Conservation (phyloP, 2,797 vertebrate genomes). For the Schizothorax lantsangensis region DNA sequence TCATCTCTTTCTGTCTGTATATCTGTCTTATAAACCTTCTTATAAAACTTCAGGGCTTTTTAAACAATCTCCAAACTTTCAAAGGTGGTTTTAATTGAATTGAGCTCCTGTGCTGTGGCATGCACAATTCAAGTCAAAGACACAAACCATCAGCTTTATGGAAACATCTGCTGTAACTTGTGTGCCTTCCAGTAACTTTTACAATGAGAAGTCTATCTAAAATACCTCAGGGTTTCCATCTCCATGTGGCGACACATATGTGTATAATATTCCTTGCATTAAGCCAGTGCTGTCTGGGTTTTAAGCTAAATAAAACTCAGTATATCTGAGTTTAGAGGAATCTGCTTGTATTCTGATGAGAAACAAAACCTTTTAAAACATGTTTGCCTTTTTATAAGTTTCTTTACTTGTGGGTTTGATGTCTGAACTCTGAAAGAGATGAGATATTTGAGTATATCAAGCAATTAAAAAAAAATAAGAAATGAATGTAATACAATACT, state of each 20-base stretch:
- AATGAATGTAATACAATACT: background rate
- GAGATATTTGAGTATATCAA: background rate
- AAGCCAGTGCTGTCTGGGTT: background rate
- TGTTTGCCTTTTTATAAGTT: background rate
- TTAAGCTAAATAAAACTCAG: background rate
- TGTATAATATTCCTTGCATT: background rate
- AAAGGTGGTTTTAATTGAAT: background rate
- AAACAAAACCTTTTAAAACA: background rate
- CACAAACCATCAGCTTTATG: background rate
- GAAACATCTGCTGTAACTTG: background rate
- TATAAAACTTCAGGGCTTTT: too few relatives aligned
- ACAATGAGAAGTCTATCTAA: background rate
- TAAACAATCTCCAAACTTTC: background rate
- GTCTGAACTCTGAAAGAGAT: background rate
- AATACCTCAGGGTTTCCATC: conserved; percentile 4
- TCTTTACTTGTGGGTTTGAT: background rate
- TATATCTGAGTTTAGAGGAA: background rate
- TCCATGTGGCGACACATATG: background rate
- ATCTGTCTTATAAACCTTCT: too few relatives aligned
- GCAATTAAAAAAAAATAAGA: background rate
- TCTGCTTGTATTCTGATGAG: background rate
- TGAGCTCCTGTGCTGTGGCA: background rate
- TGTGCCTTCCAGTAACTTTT: background rate
- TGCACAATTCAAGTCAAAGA: background rate
- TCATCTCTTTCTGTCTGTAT: background rate